Base-by-base conservation (phyloP, 2,888 invertebrate species). In the Caenorhabditis sinica region DNA sequence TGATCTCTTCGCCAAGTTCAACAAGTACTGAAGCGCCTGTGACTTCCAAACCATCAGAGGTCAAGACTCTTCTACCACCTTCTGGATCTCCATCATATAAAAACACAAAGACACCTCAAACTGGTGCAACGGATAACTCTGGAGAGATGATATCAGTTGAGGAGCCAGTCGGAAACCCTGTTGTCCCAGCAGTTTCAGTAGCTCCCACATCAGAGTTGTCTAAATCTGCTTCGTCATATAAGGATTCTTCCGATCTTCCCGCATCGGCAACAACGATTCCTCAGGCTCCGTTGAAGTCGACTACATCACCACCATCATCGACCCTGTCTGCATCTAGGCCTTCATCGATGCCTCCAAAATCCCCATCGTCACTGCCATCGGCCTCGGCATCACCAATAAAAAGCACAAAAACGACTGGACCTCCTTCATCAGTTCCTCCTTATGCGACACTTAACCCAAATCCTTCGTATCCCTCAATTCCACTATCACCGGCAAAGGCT, bases 61-160 rank as follows among this genome's bases (percentile, higher is more conserved):
- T 17, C 11, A 20, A 68, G n/a, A 33, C 33, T 9, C 36, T 60
- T 13, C 51, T 20, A 25, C 51, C 65, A 25, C 25, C 45, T n/a
- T 15, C 65, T 28, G 56, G 56, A 43, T 58, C 40, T 30, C 20
- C 53, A 9, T 11, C 28, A 4, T 56, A 43, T 2, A 49, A 68
- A 40, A 77, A 69, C 51, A 79, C 71, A 5, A 79, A 79, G 13
- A 40, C 79, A 17, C 79, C 79, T 13, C 79, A 79, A 43, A 71
- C 79, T 20, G 79, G 71, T 43, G 30, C 65, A 8, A 53, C 56
- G 53, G 79, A 79, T 6, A 79, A 79, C 65, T 79, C 79, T 20
- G 79, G 79, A 53, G 79, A 79, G 23, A 40, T 79, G 15, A 79
- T 79, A n/a, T 79, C 79, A 13, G 65, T 79, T 8, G 79, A 79